Evolutionary conservation across 1,140 invertebrate genomes (phyloP).

Genomic region (Diabrotica virgifera): DNA sequence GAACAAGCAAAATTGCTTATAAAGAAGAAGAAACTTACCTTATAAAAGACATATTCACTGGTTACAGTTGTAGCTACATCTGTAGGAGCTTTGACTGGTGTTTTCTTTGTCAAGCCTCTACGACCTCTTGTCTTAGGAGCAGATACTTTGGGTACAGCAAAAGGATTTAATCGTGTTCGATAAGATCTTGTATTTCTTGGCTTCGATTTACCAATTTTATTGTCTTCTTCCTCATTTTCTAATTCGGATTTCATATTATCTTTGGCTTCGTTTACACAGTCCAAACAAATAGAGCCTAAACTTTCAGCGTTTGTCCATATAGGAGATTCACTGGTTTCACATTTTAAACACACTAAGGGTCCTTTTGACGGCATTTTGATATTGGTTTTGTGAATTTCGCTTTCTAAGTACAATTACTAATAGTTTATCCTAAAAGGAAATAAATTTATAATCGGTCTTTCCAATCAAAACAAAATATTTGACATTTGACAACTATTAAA

Average conservation of each 20-base stretch:
- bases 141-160: constrained; percentile 47
- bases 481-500: no score
- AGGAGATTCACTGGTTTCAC: constrained; percentile 56
- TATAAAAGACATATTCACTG: constrained; percentile 78
- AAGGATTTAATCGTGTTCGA: constrained; percentile 49
- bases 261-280: constrained; percentile 54
- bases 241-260: constrained; percentile 34
- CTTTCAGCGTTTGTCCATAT: constrained; percentile 63
- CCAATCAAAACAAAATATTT: no score
- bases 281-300: constrained; percentile 59
- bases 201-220: constrained; percentile 51
- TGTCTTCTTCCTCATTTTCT: constrained; percentile 44
- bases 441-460: no score
- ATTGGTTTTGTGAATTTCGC: no score
- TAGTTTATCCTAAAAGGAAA: no score
- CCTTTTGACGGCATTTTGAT: constrained; percentile 59
- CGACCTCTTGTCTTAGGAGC: constrained; percentile 70
- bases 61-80: constrained; percentile 78
- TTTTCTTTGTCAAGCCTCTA: constrained; percentile 76
- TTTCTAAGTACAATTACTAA: no score
- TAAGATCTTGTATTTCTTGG: constrained; percentile 57
- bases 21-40: constrained; percentile 57
- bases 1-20: no score
- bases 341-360: constrained; percentile 61
- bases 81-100: constrained; percentile 74